A percentile compares a stretch with the other conserved stretches of the same genome.
These are phyloP conservation scores for Trididemnum nubilum DNA, from an alignment of 23 tunicate genomes.

Conservation along the genomic window DNA sequence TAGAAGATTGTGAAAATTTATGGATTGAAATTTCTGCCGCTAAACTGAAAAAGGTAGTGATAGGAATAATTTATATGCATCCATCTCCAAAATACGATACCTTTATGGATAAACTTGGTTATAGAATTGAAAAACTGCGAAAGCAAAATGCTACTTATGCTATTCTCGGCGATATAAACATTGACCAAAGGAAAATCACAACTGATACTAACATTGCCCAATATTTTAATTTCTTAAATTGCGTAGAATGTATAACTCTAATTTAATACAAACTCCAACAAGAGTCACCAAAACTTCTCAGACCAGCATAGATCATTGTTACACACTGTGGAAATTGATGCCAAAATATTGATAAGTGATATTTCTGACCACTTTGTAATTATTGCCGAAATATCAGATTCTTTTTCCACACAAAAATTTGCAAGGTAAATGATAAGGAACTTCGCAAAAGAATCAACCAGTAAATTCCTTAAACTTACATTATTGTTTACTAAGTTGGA, in stretches of 20 bases:
- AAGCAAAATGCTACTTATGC: not conserved
- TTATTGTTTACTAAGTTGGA: not conserved
- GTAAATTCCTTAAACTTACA: not conserved
- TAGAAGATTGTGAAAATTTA: slow-evolving; percentile 2
- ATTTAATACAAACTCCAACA: not conserved
- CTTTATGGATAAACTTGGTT: not conserved
- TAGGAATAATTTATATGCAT: not conserved
- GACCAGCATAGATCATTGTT: not conserved
- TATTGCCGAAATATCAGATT: not conserved
- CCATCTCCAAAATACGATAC: not conserved
- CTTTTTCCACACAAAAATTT: not conserved
- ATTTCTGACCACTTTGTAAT: not conserved
- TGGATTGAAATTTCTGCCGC: not conserved
- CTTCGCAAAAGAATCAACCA: not conserved
- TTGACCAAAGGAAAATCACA: not conserved
- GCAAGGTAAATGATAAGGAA: not conserved
- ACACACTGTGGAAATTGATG: not conserved
- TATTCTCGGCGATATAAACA: not conserved
- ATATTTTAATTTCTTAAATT: too few species aligned
- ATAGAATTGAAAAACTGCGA: not conserved
- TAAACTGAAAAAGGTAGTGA: not conserved
- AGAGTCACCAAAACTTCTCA: not conserved
- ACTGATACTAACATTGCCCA: not conserved
- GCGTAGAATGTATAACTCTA: not conserved
- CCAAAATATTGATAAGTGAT: not conserved